These are phyloP conservation scores for Lithophane semibrunnea DNA, from an alignment of 2,888 invertebrate species.

Conservation along the genomic window DNA sequence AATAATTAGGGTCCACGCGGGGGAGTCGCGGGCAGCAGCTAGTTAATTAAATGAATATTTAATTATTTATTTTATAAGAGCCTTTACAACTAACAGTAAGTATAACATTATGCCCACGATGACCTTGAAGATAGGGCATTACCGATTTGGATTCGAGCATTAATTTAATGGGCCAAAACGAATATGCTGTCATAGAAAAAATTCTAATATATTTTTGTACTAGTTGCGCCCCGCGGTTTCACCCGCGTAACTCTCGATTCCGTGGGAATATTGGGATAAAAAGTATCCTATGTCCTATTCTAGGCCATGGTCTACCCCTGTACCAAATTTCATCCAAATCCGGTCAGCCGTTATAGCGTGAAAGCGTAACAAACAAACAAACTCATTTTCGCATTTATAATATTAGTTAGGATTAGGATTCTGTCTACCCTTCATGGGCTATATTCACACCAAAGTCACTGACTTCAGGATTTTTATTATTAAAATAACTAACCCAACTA, in stretches of 20 bases:
- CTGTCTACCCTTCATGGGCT: not conserved
- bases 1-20: no score
- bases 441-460: not conserved
- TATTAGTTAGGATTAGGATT: not conserved
- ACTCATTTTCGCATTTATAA: no score
- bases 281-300: no score
- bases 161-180: not conserved
- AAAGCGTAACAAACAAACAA: no score
- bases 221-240: no score
- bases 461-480: not conserved
- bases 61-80: not conserved
- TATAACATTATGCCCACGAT: not conserved
- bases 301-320: no score
- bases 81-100: not conserved
- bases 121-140: not conserved
- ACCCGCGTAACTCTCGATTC: no score
- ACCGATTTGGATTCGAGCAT: slow-evolving; percentile 7
- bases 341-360: no score
- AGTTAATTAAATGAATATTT: not conserved
- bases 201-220: not conserved
- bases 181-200: not conserved
- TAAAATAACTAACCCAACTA: not conserved
- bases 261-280: no score
- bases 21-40: no score
- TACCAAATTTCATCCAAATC: no score